Evolutionary conservation across 64 coral and sea anemone species (phyloP).

Genomic region (Pocillopora verrucosa): DNA sequence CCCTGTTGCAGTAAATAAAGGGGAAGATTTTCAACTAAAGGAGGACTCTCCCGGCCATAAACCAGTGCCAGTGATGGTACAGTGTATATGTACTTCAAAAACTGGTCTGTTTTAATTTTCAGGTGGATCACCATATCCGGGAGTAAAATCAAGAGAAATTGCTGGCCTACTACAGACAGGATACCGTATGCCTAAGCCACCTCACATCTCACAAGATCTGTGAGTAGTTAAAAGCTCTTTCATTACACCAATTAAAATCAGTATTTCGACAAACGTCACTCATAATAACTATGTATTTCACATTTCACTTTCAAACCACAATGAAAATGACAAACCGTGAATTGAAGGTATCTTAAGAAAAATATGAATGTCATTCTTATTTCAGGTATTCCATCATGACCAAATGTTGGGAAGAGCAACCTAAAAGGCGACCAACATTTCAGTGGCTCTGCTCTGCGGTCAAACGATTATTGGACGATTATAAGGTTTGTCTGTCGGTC

Average conservation of each 20-base stretch:
- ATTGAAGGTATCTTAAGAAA: no score
- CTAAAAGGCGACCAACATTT: background rate
- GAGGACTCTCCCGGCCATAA: no score
- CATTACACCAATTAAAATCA: no score
- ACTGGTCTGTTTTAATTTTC: no score
- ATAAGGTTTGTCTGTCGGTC: background rate
- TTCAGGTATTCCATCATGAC: slow-evolving; percentile 11
- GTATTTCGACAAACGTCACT: no score
- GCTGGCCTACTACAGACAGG: background rate
- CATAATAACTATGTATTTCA: no score
- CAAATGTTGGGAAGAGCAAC: slow-evolving; percentile 6
- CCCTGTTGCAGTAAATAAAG: no score
- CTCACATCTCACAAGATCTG: background rate
- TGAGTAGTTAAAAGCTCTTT: background rate
- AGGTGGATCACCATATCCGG: background rate
- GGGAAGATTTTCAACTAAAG: no score
- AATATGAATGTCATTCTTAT: background rate
- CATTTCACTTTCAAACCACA: no score
- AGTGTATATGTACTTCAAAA: no score
- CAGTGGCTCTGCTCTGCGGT: slow-evolving; percentile 13
- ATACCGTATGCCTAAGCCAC: background rate
- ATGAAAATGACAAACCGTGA: no score
- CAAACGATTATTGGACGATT: background rate
- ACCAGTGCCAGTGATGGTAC: no score
- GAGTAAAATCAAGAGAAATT: background rate